Evolutionary conservation across 2,797 vertebrate species (phyloP).

Genomic region (Rhynchonycteris naso): DNA sequence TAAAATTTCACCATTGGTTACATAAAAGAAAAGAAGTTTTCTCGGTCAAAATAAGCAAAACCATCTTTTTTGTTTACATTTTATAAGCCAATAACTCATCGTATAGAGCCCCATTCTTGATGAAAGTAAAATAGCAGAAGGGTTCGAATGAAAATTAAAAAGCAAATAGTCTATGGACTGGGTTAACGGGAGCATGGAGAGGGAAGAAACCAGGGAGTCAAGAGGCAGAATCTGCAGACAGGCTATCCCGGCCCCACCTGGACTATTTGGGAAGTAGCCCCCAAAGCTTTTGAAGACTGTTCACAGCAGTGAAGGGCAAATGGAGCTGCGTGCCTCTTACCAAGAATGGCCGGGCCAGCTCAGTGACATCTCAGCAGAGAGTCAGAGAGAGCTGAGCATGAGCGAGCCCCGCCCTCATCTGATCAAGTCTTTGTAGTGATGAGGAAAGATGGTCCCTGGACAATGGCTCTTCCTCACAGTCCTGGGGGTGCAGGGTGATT

Average conservation of each 20-base stretch:
- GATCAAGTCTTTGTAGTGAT: too few species aligned
- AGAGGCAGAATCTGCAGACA: background rate
- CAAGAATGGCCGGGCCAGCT: background rate
- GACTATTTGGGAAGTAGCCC: background rate
- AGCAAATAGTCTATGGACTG: background rate
- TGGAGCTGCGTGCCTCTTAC: background rate
- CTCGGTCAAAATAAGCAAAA: background rate
- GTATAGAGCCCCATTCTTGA: background rate
- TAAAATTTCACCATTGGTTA: background rate
- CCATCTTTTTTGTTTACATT: background rate
- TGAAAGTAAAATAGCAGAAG: background rate
- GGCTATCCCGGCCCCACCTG: background rate
- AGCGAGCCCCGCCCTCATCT: background rate
- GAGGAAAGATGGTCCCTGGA: background rate
- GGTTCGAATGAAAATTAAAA: background rate
- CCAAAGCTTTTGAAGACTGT: background rate
- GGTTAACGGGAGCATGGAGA: background rate
- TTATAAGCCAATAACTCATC: background rate
- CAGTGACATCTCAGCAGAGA: background rate
- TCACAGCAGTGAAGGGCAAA: background rate
- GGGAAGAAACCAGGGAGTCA: background rate
- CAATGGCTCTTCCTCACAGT: background rate
- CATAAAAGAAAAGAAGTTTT: background rate
- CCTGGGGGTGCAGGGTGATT: fast-evolving
- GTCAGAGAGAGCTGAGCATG: background rate